These are phyloP conservation scores for Philaethria dido DNA, from an alignment of 2,888 invertebrate genomes.

Conservation along the genomic window DNA sequence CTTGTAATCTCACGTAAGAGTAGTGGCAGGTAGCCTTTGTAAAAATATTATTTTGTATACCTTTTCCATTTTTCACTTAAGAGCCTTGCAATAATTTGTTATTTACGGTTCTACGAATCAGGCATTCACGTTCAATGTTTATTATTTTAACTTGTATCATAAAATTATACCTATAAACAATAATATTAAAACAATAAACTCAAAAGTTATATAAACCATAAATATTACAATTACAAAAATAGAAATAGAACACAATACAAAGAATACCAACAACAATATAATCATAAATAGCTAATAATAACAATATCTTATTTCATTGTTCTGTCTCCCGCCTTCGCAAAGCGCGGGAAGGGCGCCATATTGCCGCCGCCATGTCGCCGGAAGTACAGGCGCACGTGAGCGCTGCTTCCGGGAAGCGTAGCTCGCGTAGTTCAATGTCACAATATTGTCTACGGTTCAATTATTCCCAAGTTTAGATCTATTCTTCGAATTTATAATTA, in stretches of 20 bases:
- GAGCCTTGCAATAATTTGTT: neutral
- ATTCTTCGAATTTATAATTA: conserved; percentile 18
- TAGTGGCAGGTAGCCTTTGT: too few species aligned
- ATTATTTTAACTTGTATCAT: neutral
- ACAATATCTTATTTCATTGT: conserved; percentile 31
- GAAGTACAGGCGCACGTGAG: conserved; percentile 79
- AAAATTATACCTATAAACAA: neutral
- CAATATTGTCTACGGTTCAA: conserved; percentile 54
- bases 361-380: conserved; percentile 77
- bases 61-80: neutral
- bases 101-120: neutral
- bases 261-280: conserved; percentile 7
- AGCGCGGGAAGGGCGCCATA: conserved; percentile 76
- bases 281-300: conserved; percentile 27
- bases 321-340: conserved; percentile 52
- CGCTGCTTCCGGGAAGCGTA: conserved; percentile 74
- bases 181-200: neutral
- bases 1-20: neutral
- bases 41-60: neutral
- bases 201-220: neutral
- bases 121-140: neutral
- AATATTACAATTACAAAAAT: neutral
- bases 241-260: neutral
- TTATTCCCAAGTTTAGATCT: conserved; percentile 40
- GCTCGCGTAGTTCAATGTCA: conserved; percentile 80